Conservation (phyloP, 2,888 invertebrate genomes). For the Pheosia gnoma region DNA sequence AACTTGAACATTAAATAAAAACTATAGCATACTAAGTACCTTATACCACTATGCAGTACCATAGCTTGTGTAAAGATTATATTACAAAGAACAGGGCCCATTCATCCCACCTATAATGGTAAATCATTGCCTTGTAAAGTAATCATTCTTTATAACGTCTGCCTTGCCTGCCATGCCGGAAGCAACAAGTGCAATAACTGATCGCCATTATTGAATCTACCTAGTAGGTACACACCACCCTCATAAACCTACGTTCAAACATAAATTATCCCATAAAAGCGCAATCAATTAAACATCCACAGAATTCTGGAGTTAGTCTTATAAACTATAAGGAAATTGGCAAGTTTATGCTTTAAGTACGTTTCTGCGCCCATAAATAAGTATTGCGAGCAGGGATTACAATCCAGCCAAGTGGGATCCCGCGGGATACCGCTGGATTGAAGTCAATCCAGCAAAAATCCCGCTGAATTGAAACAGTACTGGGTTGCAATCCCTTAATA, state of each 20-base stretch:
- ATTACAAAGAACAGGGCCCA: no score
- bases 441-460: no score
- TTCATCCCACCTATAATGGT: no score
- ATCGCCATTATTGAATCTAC: constrained; percentile 39
- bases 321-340: constrained; percentile 51
- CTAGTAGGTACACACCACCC: constrained; percentile 26
- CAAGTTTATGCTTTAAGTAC: constrained; percentile 40
- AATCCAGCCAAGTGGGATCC: no score
- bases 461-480: no score
- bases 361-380: constrained; percentile 6
- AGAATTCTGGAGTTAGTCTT: constrained; percentile 40
- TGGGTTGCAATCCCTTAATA: no score
- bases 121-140: no score
- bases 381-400: neutral
- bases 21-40: no score
- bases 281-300: constrained; percentile 50
- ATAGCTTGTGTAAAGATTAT: no score
- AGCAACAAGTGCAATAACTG: constrained; percentile 43
- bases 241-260: constrained; percentile 41
- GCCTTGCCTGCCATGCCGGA: constrained; percentile 42
- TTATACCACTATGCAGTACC: no score
- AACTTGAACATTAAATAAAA: no score
- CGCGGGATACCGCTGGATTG: no score
- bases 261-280: constrained; percentile 51
- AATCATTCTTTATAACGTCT: constrained; percentile 40